Evolutionary conservation across 2,113 vertebrate species (phyloP), one percentile per base, ranked within the genome.

Genomic region (Phalacrocorax carbo): DNA sequence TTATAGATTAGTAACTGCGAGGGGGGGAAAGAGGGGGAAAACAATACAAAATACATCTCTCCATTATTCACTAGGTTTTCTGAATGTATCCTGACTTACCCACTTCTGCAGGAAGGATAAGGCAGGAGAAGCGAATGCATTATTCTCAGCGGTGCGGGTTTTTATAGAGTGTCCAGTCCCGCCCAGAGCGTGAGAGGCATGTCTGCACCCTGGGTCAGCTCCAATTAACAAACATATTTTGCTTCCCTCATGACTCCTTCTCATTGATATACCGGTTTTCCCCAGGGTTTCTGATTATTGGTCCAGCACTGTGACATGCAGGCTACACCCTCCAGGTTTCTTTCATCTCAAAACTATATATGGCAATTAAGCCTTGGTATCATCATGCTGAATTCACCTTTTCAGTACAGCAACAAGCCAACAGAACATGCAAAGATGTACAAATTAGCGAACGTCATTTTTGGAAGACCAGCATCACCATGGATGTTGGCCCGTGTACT

Each of bases 121-220:
- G 58, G 64, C 82, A 57, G 91, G 62, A 95, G 94, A 34, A 86
- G 64, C 0, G 58, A 88, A 65, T 95, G 86, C 8, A 5, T 30
- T 3, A 7, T 22, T 36, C 1, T 3, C 40, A 2, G 58, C 10
- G 0, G 8, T 1, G 1, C 0, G 1, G 66, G 86, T 22, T 97
- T 97, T 94, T 97, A 97, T 96, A 93, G 58, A 61, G 79, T n/a
- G 0, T 27, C 54, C 1, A 8, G 88, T 85, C 85, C 95, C 82
- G 48, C 94, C 96, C 92, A 30, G 6, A 2, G 0, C 5, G 0
- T 6, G n/a, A 22, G 29, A 7, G 17, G 21, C 29, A 38, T 3
- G 16, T 27, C 42, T 40, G 42, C 3, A 2, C 9, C 32, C 22
- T 0, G 4, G 32, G 15, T 38, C 29, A 4, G 23, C 34, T 52